Conservation (phyloP, 2,113 vertebrate genomes). For the Prochilodus magdalenae region DNA sequence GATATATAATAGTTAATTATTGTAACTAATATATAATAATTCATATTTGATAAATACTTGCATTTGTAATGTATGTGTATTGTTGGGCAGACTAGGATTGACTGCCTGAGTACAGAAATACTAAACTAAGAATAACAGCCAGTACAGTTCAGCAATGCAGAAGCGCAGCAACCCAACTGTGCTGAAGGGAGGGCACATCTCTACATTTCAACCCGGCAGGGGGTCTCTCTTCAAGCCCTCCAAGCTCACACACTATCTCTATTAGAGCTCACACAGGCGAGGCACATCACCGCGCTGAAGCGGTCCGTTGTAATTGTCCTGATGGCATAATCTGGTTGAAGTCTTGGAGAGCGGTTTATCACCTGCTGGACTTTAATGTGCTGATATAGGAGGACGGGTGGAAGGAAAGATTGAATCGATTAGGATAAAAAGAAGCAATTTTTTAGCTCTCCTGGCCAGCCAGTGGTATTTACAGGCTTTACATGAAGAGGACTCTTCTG, state of each 20-base stretch:
- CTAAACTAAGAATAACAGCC: background rate
- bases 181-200: slow-evolving; percentile 14
- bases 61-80: background rate
- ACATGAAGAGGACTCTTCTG: background rate
- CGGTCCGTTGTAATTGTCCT: slow-evolving; percentile 31
- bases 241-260: background rate
- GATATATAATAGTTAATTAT: too few species aligned
- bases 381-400: background rate
- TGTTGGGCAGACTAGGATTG: background rate
- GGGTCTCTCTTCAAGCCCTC: slow-evolving; percentile 19
- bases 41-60: background rate
- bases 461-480: background rate
- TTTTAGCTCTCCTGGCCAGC: background rate
- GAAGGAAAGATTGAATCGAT: slow-evolving; percentile 6
- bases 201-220: slow-evolving; percentile 26
- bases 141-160: slow-evolving; percentile 15
- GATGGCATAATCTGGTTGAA: slow-evolving; percentile 48
- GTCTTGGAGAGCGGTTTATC: slow-evolving; percentile 19
- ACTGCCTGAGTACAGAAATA: background rate
- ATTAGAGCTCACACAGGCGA: slow-evolving; percentile 45
- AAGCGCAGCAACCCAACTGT: slow-evolving; percentile 31
- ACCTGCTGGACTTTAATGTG: slow-evolving; percentile 16
- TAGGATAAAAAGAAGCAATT: background rate
- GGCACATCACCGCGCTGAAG: slow-evolving; percentile 33
- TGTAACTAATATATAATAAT: too few species aligned